phyloP scores from a whole-genome alignment of 2,888 invertebrate genomes.

The Chloroclysta siterata region DNA sequence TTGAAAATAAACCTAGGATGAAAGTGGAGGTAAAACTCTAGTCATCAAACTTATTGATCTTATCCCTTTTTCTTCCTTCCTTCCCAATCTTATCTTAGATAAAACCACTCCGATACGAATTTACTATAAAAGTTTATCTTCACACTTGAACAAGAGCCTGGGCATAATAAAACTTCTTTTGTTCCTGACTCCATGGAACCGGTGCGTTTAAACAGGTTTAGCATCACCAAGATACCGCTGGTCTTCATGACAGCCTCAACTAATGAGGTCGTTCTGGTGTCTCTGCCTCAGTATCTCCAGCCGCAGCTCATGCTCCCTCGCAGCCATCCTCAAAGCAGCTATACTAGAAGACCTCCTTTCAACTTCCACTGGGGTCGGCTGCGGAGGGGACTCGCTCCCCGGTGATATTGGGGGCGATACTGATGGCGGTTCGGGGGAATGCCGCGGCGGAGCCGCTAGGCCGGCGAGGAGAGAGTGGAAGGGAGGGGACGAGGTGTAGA shows the following conservation, averaged over 20 bases:
- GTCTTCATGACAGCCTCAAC: conserved; percentile 81
- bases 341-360: conserved; percentile 95
- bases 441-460: conserved; percentile 77
- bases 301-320: conserved; percentile 94
- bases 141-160: too few relatives aligned
- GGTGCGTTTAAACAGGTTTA: background rate
- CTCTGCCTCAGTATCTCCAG: conserved; percentile 93
- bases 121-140: background rate
- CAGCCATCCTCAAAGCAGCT: conserved; percentile 93
- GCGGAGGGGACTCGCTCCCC: conserved; percentile 81
- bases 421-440: conserved; percentile 74
- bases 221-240: conserved; percentile 10
- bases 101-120: background rate
- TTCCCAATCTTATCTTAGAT: background rate
- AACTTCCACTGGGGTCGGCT: conserved; percentile 86
- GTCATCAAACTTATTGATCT: background rate
- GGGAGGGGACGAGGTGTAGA: conserved; percentile 85
- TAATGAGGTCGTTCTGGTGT: conserved; percentile 90
- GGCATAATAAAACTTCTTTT: too few relatives aligned
- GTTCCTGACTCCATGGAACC: too few relatives aligned
- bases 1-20: background rate
- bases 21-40: background rate
- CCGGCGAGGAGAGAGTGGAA: conserved; percentile 78
- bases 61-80: too few relatives aligned
- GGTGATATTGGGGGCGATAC: conserved; percentile 85